phyloP scores from a whole-genome alignment of 2,113 vertebrate species.

The Emydura subglobosa region DNA sequence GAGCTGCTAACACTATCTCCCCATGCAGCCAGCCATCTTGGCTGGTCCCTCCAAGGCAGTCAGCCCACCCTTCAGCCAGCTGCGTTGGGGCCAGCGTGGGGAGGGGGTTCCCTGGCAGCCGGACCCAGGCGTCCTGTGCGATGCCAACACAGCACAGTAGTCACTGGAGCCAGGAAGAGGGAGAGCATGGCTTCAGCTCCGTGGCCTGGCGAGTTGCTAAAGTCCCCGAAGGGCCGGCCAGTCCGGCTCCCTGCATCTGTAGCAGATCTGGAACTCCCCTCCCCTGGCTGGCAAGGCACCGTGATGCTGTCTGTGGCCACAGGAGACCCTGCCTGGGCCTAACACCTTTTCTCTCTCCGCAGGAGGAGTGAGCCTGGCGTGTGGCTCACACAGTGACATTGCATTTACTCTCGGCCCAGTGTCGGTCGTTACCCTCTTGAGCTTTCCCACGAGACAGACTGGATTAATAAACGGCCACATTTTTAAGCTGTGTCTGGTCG shows the following conservation, averaged over 20 bases:
- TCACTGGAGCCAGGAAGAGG: not conserved
- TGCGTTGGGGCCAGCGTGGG: not conserved
- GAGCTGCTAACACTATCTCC: not conserved
- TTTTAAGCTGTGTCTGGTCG: accelerated
- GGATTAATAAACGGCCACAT: constrained; percentile 55
- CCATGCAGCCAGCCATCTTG: not conserved
- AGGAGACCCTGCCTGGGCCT: not conserved
- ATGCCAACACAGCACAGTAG: too few relatives aligned
- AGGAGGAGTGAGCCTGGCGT: accelerated
- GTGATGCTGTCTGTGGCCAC: not conserved
- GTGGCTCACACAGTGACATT: accelerated
- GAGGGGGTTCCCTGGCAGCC: too few relatives aligned
- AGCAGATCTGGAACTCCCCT: not conserved
- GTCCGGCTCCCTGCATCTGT: not conserved
- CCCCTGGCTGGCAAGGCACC: not conserved
- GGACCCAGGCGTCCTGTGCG: not conserved
- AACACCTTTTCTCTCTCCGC: not conserved
- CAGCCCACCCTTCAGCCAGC: not conserved
- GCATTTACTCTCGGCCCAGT: not conserved
- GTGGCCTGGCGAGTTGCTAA: not conserved
- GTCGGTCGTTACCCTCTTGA: not conserved
- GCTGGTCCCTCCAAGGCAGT: not conserved
- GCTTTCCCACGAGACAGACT: not conserved
- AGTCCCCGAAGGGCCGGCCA: too few relatives aligned
- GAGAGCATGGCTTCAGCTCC: not conserved